phyloP scores from a whole-genome alignment of 2,797 vertebrate species.

The Gymnoscopelus microlampas region DNA sequence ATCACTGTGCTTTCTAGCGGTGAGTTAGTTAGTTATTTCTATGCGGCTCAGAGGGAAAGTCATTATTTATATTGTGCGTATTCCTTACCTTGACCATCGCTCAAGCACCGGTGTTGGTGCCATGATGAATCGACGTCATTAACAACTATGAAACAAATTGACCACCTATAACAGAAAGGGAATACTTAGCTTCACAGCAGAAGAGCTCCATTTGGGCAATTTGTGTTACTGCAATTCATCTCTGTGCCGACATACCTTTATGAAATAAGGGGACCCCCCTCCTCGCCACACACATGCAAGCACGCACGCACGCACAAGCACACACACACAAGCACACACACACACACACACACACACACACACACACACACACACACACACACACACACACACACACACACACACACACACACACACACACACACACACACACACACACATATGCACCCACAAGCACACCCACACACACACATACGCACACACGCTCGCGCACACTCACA shows the following conservation, averaged over 20 bases:
- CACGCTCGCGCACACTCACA: neutral
- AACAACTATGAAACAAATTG: slow-evolving; percentile 39
- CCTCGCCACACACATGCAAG: neutral
- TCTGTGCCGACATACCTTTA: slow-evolving; percentile 11
- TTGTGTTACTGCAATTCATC: slow-evolving; percentile 39
- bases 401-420: neutral
- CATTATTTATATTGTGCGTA: slow-evolving; percentile 27
- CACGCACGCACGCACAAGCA: neutral
- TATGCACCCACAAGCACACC: too few relatives aligned
- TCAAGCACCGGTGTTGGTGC: slow-evolving; percentile 13
- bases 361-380: too few relatives aligned
- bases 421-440: neutral
- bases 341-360: too few relatives aligned
- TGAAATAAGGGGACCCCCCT: neutral
- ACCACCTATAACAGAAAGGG: slow-evolving; percentile 30
- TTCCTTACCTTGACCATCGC: slow-evolving; percentile 24
- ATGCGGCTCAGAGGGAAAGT: slow-evolving; percentile 5
- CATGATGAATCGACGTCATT: slow-evolving; percentile 49
- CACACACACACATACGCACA: too few relatives aligned
- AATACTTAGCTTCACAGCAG: slow-evolving; percentile 25
- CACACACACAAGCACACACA: neutral
- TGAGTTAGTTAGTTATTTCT: slow-evolving; percentile 1
- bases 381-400: too few relatives aligned
- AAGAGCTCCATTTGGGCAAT: slow-evolving; percentile 34
- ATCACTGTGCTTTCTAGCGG: neutral